These are phyloP conservation scores for Pelvicachromis taeniatus DNA, from an alignment of 2,113 vertebrate genomes.

Conservation along the genomic window DNA sequence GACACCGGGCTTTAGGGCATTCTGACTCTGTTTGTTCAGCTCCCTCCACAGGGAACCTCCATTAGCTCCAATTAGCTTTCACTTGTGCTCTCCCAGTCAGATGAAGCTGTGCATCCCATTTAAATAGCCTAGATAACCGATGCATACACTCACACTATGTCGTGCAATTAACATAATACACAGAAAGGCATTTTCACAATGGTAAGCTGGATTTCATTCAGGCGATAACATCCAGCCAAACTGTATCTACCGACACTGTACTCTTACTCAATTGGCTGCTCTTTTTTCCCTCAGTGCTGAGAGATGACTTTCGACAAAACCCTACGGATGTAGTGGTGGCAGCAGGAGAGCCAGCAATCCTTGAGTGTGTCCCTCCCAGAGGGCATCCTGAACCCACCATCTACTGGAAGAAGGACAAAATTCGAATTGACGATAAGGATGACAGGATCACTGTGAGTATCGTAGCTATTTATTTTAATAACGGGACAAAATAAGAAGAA, in stretches of 20 bases:
- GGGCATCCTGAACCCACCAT: constrained; percentile 97
- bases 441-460: constrained; percentile 90
- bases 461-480: not conserved
- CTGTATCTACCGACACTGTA: not conserved
- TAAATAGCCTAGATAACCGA: not conserved
- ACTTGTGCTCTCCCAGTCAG: constrained; percentile 44
- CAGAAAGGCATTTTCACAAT: not conserved
- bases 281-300: constrained; percentile 77
- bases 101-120: constrained; percentile 46
- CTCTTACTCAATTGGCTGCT: not conserved
- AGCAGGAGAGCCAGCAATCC: constrained; percentile 91
- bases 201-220: not conserved
- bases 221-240: not conserved
- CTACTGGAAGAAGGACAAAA: constrained; percentile 98
- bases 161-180: not conserved
- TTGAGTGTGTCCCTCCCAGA: constrained; percentile 94
- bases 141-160: not conserved
- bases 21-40: constrained; percentile 69
- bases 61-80: constrained; percentile 73
- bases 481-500: not conserved
- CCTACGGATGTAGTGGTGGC: constrained; percentile 95
- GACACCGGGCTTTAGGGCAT: constrained; percentile 67
- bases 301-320: constrained; percentile 97
- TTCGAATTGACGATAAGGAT: constrained; percentile 90
- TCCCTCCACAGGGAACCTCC: constrained; percentile 61